These are phyloP conservation scores for Heliconius melpomene DNA, from an alignment of 1,140 invertebrate species.

Conservation along the genomic window DNA sequence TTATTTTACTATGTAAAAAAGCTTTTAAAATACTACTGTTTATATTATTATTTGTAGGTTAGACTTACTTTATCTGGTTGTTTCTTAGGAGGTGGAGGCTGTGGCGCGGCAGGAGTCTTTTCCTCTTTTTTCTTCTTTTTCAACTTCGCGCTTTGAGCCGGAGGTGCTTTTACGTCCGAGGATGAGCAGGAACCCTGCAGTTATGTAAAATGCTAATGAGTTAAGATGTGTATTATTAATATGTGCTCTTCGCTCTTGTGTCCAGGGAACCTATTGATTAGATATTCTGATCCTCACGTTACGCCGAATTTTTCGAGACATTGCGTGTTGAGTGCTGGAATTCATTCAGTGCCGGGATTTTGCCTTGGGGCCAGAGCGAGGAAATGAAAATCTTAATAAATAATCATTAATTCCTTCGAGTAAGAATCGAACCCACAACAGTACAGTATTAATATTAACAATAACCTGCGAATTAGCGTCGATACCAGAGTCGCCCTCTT, in stretches of 20 bases:
- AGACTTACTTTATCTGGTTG: constrained; percentile 67
- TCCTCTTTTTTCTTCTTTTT: constrained; percentile 93
- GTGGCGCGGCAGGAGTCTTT: constrained; percentile 56
- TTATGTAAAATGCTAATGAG: not conserved
- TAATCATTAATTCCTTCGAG: too few species aligned
- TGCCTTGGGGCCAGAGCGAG: too few species aligned
- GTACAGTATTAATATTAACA: not conserved
- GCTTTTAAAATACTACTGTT: too few species aligned
- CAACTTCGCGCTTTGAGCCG: constrained; percentile 60
- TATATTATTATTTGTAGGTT: not conserved
- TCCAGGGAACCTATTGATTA: too few species aligned
- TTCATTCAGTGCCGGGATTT: too few species aligned
- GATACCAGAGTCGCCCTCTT: constrained; percentile 93
- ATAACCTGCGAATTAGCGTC: constrained; percentile 88
- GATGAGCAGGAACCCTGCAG: constrained; percentile 89
- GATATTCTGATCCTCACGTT: too few species aligned
- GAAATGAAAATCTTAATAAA: too few species aligned
- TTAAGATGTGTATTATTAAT: not conserved
- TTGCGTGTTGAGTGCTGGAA: too few species aligned
- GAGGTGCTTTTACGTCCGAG: constrained; percentile 84
- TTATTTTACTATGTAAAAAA: not conserved
- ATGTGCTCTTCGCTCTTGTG: too few species aligned
- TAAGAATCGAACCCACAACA: too few species aligned
- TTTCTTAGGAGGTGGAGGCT: constrained; percentile 64
- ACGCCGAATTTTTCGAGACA: too few species aligned